phyloP scores from a whole-genome alignment of 1,140 invertebrate species.

The Ruditapes philippinarum region DNA sequence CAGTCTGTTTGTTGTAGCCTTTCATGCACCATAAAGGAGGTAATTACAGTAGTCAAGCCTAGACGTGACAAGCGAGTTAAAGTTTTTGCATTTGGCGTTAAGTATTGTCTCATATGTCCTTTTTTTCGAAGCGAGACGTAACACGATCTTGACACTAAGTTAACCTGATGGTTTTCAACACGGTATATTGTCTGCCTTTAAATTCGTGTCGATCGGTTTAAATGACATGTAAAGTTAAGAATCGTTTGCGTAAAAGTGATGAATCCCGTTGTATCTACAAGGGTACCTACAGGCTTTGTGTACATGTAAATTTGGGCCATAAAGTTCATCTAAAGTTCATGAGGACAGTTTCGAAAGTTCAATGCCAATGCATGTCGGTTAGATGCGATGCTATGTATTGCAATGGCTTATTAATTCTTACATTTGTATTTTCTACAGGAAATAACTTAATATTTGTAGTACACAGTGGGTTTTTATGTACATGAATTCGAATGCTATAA shows the following conservation, averaged over 20 bases:
- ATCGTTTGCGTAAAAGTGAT: slow-evolving; percentile 56
- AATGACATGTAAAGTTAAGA: slow-evolving; percentile 51
- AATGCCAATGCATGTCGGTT: background rate
- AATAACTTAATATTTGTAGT: no score
- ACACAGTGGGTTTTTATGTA: no score
- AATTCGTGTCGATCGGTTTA: slow-evolving; percentile 12
- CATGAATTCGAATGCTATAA: no score
- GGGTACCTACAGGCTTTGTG: slow-evolving; percentile 36
- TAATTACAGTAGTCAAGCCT: slow-evolving; percentile 44
- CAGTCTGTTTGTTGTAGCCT: background rate
- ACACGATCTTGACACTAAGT: slow-evolving; percentile 31
- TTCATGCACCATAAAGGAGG: slow-evolving; percentile 6
- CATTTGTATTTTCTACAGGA: no score
- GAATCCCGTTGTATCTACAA: slow-evolving; percentile 28
- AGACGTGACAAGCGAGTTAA: slow-evolving; percentile 26
- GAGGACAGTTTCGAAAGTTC: slow-evolving; percentile 15
- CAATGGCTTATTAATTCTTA: no score
- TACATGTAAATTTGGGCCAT: slow-evolving; percentile 45
- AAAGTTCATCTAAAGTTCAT: slow-evolving; percentile 44
- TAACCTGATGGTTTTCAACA: slow-evolving; percentile 45
- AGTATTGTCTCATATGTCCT: slow-evolving; percentile 32
- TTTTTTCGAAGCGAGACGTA: slow-evolving; percentile 10
- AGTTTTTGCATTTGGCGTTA: slow-evolving; percentile 5
- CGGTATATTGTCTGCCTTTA: background rate
- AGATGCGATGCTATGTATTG: slow-evolving; percentile 53